A percentile compares a stretch with the other conserved stretches of the same genome.
Conservation (phyloP, 2,797 vertebrate species). For the Anabacerthia variegaticeps region DNA sequence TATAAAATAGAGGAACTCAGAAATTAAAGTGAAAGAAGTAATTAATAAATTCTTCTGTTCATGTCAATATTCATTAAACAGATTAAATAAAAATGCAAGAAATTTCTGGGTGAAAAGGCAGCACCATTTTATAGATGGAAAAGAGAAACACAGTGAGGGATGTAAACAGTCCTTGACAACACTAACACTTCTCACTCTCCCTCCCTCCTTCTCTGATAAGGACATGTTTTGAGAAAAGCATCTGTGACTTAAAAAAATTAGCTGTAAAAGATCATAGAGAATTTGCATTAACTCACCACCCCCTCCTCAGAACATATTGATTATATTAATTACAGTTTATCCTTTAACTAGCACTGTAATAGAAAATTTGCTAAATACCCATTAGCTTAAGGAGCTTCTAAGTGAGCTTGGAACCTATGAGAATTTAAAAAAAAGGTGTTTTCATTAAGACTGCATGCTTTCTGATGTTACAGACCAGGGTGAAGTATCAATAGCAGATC, state of each 20-base stretch:
- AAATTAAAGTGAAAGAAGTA: not conserved
- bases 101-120: not conserved
- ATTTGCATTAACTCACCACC: not conserved
- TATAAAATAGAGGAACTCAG: not conserved
- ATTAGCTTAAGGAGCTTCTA: not conserved
- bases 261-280: not conserved
- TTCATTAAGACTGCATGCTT: not conserved
- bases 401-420: not conserved
- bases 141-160: not conserved
- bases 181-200: not conserved
- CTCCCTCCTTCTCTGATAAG: not conserved
- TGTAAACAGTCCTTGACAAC: not conserved
- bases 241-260: not conserved
- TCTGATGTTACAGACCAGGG: not conserved
- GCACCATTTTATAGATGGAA: not conserved
- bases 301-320: not conserved
- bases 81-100: not conserved
- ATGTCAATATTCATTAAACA: not conserved
- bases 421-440: not conserved
- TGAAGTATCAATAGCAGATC: not conserved
- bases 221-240: not conserved
- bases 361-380: not conserved
- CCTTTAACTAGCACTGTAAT: not conserved
- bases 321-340: not conserved
- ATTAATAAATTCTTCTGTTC: not conserved